Evolutionary conservation across 2,888 invertebrate genomes (phyloP), one percentile per base, ranked within the genome.

Genomic region (Flabesymbios commensalis): DNA sequence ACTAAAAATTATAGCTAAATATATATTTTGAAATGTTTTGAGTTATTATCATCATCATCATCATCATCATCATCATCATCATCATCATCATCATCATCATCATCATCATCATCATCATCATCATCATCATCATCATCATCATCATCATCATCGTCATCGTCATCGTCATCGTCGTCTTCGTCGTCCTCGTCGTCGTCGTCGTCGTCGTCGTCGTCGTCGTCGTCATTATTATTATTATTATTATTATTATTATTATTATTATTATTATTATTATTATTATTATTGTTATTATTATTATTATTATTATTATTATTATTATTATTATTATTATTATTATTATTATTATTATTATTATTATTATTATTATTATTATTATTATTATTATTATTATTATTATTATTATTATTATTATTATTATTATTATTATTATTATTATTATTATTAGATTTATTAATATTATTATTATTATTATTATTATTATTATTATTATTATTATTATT

Each of bases 61-160:
- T 24, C 49, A 48, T 24, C 49, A 48, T 22, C 26, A 7, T 52
- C 33, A 52, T 33, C 19, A 52, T 52, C 53, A 19, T 33, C 53
- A 52, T 52, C 53, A 33, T 52, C 19, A 52, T 52, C 53, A 52
- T 33, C 36, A 52, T 52, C 36, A 52, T 33, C 53, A 22, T 33
- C 53, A 22, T 52, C 19, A 19, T 31, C 36, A 5, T 29, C 7
- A 36, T 52, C 33, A 33, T 52, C 53, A 33, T 52, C 53, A 33
- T 52, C 33, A 52, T 52, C 53, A 52, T 41, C 24, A 32, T 52
- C 53, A 5, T 41, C 29, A 36, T 5, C 29, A 10, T 5, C 39
- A 41, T 52, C 31, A 32, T 52, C 26, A 52, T 52, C 36, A 33
- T 52, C 53, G 33, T 41, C 53, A 5, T 52, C 33, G 7, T 28